Evolutionary conservation across 2,797 vertebrate species (phyloP).

Genomic region (Crenichthys baileyi): DNA sequence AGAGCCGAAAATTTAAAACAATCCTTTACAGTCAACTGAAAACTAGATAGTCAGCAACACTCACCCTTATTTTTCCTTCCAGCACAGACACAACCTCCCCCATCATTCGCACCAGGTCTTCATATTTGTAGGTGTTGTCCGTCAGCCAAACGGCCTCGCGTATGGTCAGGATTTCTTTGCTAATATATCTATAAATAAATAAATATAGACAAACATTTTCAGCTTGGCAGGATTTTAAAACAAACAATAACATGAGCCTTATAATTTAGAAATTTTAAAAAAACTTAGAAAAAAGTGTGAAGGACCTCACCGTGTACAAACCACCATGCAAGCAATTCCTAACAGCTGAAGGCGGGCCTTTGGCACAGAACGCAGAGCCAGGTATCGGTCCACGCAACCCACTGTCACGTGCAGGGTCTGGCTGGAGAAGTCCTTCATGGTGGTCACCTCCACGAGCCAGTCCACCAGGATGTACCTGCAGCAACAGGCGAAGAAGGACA

Average conservation of each 20-base stretch:
- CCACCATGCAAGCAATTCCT: conserved; percentile 98
- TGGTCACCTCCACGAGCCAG: conserved; percentile 97
- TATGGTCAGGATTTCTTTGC: conserved; percentile 96
- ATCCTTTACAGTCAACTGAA: neutral
- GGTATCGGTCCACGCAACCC: conserved; percentile 92
- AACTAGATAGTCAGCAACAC: conserved; percentile 1
- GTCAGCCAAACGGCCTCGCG: conserved; percentile 98
- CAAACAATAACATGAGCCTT: neutral
- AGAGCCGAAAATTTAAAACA: neutral
- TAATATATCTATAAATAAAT: conserved; percentile 81
- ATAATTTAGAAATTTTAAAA: neutral
- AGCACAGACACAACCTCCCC: conserved; percentile 94
- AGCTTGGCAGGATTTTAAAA: neutral
- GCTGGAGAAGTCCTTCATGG: conserved; percentile 98
- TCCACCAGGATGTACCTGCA: conserved; percentile 95
- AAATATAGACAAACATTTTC: neutral
- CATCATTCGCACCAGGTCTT: conserved; percentile 98
- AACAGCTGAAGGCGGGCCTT: conserved; percentile 91
- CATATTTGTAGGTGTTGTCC: conserved; percentile 98
- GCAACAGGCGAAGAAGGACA: neutral
- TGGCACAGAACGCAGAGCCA: conserved; percentile 87
- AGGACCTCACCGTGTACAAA: conserved; percentile 90
- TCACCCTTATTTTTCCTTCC: conserved; percentile 90
- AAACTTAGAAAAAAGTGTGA: neutral
- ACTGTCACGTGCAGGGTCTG: conserved; percentile 93